Evolutionary conservation across 1,140 invertebrate species (phyloP).

Genomic region (Rhopalosiphum padi): DNA sequence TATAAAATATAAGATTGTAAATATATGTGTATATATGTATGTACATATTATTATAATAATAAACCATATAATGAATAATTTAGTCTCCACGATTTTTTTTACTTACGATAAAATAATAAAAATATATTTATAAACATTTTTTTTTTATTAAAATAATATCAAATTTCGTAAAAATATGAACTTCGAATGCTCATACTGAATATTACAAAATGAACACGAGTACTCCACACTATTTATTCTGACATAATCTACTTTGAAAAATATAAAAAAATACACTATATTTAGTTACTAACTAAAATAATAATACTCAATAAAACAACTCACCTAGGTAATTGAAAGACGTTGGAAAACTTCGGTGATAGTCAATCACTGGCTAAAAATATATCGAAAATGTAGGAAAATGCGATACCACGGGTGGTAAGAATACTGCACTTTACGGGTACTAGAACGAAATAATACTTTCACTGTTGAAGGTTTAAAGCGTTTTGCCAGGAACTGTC

Average conservation of each 20-base stretch:
- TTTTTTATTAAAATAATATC: too few species aligned
- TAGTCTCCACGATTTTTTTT: background rate
- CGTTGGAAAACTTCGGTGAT: background rate
- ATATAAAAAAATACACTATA: background rate
- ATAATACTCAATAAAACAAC: background rate
- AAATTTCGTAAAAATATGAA: background rate
- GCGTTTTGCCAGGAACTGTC: slow-evolving; percentile 36
- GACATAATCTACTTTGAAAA: background rate
- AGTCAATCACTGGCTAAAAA: background rate
- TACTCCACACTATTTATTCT: background rate
- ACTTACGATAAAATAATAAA: background rate
- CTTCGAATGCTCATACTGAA: background rate
- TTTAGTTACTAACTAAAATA: background rate
- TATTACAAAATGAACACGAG: background rate
- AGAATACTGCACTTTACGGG: background rate
- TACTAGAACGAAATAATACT: slow-evolving; percentile 23
- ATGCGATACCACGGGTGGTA: background rate
- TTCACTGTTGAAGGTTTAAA: slow-evolving; percentile 46
- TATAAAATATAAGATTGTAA: background rate
- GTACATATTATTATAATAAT: background rate
- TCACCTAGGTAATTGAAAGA: background rate
- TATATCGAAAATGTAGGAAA: background rate
- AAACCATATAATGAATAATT: background rate
- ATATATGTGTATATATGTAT: background rate
- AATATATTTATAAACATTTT: background rate